Conservation (phyloP, 2,113 vertebrate genomes). For the Charadrius vociferus region DNA sequence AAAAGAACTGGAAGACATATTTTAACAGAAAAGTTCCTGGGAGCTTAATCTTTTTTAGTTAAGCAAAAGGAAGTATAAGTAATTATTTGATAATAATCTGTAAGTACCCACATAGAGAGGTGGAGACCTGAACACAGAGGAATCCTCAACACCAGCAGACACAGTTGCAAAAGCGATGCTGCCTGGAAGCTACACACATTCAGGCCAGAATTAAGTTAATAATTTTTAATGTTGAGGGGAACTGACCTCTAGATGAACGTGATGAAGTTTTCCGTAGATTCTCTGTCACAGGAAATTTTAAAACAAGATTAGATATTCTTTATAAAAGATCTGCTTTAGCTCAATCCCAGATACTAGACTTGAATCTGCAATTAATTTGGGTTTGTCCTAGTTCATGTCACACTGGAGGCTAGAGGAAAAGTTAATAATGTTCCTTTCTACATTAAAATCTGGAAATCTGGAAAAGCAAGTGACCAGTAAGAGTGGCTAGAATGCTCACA, state of each 20-base stretch:
- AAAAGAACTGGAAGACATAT: neutral
- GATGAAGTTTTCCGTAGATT: neutral
- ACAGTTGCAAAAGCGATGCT: neutral
- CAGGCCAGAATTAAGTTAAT: neutral
- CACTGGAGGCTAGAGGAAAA: neutral
- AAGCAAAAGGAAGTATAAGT: conserved; percentile 12
- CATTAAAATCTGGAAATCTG: neutral
- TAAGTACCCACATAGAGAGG: neutral
- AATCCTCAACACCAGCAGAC: neutral
- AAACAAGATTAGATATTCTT: neutral
- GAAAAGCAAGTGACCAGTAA: neutral
- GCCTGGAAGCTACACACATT: neutral
- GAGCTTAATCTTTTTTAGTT: neutral
- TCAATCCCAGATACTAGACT: neutral
- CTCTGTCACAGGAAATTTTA: neutral
- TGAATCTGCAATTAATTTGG: conserved; percentile 13
- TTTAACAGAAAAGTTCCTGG: conserved; percentile 5
- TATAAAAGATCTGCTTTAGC: neutral
- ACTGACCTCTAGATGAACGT: neutral
- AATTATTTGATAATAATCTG: conserved; percentile 65
- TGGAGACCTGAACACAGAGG: neutral
- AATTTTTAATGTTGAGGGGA: neutral
- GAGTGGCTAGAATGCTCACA: neutral
- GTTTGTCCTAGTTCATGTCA: neutral
- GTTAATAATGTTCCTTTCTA: neutral